phyloP scores from a whole-genome alignment of 1,140 invertebrate species.

The Hylyphantes graminicola region DNA sequence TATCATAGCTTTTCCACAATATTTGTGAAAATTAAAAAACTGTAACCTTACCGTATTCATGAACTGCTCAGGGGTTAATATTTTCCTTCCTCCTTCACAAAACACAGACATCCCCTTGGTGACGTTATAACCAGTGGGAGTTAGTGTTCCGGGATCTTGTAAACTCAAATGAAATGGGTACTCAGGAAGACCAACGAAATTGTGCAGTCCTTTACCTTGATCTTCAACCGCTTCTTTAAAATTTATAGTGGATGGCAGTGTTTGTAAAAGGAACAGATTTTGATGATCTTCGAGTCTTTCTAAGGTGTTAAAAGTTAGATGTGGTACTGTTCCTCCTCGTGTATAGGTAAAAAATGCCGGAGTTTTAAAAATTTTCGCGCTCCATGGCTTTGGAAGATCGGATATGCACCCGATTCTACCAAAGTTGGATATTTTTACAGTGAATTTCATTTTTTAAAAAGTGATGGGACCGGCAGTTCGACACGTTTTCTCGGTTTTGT shows the following conservation, averaged over 20 bases:
- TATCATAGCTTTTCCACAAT: no score
- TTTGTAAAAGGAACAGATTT: slow-evolving; percentile 53
- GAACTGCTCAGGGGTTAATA: slow-evolving; percentile 75
- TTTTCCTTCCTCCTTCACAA: slow-evolving; percentile 77
- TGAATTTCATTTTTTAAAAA: slow-evolving; percentile 36
- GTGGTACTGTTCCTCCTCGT: slow-evolving; percentile 60
- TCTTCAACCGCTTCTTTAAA: slow-evolving; percentile 53
- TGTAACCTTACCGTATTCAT: slow-evolving; percentile 72
- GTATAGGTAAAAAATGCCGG: slow-evolving; percentile 61
- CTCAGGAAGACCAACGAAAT: slow-evolving; percentile 58
- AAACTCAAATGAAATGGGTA: slow-evolving; percentile 69
- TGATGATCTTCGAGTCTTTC: slow-evolving; percentile 15
- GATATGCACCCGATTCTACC: slow-evolving; percentile 24
- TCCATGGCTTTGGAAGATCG: slow-evolving; percentile 35
- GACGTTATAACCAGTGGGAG: slow-evolving; percentile 76
- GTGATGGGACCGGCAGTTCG: no score
- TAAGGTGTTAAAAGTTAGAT: slow-evolving; percentile 57
- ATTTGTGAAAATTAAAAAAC: no score
- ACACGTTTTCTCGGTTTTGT: no score
- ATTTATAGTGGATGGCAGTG: slow-evolving; percentile 48
- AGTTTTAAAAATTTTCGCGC: slow-evolving; percentile 43
- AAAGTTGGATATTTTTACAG: slow-evolving; percentile 29
- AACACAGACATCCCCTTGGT: slow-evolving; percentile 77
- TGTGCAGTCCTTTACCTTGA: slow-evolving; percentile 46
- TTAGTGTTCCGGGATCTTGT: slow-evolving; percentile 75